These are phyloP conservation scores for Thaumatotibia leucotreta DNA, from an alignment of 1,140 invertebrate species.

Conservation along the genomic window DNA sequence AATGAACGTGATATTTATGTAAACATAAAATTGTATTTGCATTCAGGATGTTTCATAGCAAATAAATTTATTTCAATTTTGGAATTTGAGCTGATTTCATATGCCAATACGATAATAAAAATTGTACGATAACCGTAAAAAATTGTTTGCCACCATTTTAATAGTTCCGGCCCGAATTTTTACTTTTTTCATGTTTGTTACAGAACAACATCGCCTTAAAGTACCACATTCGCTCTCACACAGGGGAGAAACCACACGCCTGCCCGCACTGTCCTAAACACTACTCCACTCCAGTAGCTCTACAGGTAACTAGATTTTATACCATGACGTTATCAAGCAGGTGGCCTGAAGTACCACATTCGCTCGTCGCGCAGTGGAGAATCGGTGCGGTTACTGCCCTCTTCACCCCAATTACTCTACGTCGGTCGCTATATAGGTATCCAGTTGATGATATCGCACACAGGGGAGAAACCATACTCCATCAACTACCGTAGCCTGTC, in stretches of 20 bases:
- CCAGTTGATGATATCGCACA: no score
- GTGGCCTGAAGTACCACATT: not conserved
- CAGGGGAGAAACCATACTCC: no score
- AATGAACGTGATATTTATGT: no score
- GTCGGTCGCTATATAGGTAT: slow-evolving; percentile 19
- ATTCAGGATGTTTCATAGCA: no score
- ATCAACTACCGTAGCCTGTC: no score
- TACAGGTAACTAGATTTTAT: slow-evolving; percentile 28
- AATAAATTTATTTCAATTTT: no score
- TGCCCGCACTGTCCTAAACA: slow-evolving; percentile 71
- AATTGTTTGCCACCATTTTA: no score
- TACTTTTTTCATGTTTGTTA: not conserved
- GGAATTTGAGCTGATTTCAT: no score
- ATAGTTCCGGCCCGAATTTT: no score
- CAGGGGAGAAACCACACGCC: slow-evolving; percentile 50
- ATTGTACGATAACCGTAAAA: no score
- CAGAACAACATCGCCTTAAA: slow-evolving; percentile 22
- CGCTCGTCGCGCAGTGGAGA: not conserved
- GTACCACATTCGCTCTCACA: slow-evolving; percentile 46
- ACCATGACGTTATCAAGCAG: not conserved
- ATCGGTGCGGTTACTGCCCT: not conserved
- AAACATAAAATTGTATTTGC: no score
- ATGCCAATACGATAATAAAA: no score
- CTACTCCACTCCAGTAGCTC: slow-evolving; percentile 58
- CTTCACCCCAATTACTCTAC: not conserved